These are phyloP conservation scores for Venustaconcha ellipsiformis DNA, from an alignment of 1,140 invertebrate genomes.

Conservation along the genomic window DNA sequence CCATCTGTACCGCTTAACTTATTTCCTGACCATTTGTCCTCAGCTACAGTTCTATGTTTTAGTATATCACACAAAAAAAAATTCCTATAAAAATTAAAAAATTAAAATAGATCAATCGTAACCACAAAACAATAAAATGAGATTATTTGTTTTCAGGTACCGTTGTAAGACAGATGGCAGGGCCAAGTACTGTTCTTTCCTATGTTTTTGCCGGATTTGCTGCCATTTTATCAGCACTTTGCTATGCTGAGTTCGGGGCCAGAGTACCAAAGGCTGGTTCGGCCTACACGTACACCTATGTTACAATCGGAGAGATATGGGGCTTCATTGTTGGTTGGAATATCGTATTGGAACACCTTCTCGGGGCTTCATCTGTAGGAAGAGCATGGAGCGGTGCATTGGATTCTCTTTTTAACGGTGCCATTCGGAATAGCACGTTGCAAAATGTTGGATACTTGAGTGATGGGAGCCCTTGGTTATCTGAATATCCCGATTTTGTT, in stretches of 20 bases:
- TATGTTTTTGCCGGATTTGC: constrained; percentile 90
- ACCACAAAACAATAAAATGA: constrained; percentile 52
- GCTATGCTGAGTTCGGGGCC: constrained; percentile 95
- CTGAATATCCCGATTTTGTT: constrained; percentile 76
- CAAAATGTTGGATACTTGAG: constrained; percentile 77
- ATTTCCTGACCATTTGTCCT: too few species aligned
- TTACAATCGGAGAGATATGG: constrained; percentile 63
- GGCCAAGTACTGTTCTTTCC: constrained; percentile 83
- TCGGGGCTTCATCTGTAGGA: constrained; percentile 85
- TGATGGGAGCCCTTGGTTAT: constrained; percentile 73
- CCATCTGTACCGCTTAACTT: too few species aligned
- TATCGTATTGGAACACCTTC: constrained; percentile 67
- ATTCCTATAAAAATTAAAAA: too few species aligned
- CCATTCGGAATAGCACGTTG: constrained; percentile 85
- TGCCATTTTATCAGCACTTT: constrained; percentile 85
- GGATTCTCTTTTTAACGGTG: constrained; percentile 83
- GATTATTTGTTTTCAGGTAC: constrained; percentile 88
- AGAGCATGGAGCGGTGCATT: constrained; percentile 94
- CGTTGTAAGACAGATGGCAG: constrained; percentile 86
- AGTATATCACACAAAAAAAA: too few species aligned
- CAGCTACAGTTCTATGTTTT: too few species aligned
- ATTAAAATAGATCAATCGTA: too few species aligned
- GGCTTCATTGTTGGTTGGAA: constrained; percentile 68
- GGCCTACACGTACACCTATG: constrained; percentile 64
- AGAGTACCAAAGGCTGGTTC: constrained; percentile 65